These are phyloP conservation scores for Drosophila gaucha DNA, from an alignment of 2,888 invertebrate genomes.

Conservation along the genomic window DNA sequence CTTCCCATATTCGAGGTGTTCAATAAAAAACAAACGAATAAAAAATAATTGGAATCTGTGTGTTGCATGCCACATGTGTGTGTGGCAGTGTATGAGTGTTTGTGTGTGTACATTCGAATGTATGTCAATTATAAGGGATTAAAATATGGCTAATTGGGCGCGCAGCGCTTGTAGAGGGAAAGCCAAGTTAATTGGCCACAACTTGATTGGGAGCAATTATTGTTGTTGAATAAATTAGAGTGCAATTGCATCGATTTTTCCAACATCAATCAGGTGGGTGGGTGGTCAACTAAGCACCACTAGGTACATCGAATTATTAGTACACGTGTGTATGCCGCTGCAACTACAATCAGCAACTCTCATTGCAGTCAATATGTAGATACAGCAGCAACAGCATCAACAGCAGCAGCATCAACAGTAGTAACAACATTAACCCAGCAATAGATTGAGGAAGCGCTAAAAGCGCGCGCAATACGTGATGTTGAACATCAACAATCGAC, in stretches of 20 bases:
- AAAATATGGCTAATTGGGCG: slow-evolving; percentile 18
- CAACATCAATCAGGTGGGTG: slow-evolving; percentile 17
- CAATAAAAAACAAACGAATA: slow-evolving; percentile 29
- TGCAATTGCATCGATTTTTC: slow-evolving; percentile 47
- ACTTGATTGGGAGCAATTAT: slow-evolving; percentile 4
- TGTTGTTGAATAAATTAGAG: slow-evolving; percentile 8
- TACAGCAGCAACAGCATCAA: background rate
- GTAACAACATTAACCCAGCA: background rate
- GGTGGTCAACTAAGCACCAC: slow-evolving; percentile 6
- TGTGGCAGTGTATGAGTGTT: background rate
- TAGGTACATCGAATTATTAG: slow-evolving; percentile 6
- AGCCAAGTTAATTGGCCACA: background rate
- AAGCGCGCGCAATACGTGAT: slow-evolving; percentile 67
- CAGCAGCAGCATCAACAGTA: background rate
- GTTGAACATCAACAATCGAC: slow-evolving; percentile 76
- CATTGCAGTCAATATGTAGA: slow-evolving; percentile 28
- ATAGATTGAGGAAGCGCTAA: background rate
- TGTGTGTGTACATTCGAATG: slow-evolving; percentile 19
- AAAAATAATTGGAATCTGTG: slow-evolving; percentile 8
- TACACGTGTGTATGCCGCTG: slow-evolving; percentile 18
- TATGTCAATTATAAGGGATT: slow-evolving; percentile 38
- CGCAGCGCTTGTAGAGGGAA: background rate
- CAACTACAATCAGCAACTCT: slow-evolving; percentile 3
- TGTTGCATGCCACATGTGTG: slow-evolving; percentile 1
- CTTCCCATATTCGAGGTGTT: slow-evolving; percentile 15